Conservation (phyloP, 2,113 vertebrate genomes). For the Fregetta grallaria region DNA sequence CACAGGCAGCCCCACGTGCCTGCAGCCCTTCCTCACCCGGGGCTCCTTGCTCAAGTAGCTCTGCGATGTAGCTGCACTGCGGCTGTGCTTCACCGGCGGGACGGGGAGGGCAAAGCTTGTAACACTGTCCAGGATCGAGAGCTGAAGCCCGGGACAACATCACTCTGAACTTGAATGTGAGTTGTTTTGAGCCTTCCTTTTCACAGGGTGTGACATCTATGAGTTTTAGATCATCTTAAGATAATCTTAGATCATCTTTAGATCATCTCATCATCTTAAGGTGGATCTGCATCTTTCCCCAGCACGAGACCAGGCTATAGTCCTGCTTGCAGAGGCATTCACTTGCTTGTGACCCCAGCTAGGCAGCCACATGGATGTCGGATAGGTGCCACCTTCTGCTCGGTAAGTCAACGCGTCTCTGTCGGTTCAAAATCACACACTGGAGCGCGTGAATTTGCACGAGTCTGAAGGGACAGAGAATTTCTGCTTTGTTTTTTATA, state of each 20-base stretch:
- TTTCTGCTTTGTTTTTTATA: slow-evolving; percentile 27
- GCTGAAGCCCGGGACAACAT: background rate
- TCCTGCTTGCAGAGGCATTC: background rate
- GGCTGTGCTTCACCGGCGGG: background rate
- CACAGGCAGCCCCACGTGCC: accelerated
- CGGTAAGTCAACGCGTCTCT: background rate
- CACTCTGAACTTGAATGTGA: background rate
- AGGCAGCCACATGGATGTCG: background rate
- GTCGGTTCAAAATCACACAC: accelerated
- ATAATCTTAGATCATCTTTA: background rate
- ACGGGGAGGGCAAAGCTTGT: background rate
- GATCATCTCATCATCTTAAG: background rate
- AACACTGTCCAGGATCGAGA: background rate
- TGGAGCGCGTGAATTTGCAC: background rate
- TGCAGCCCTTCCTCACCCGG: background rate
- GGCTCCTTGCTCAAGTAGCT: background rate
- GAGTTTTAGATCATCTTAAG: background rate
- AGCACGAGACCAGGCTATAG: background rate
- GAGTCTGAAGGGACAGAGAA: background rate
- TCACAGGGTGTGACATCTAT: background rate
- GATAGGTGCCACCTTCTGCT: background rate
- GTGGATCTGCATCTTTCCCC: background rate
- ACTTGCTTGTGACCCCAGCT: background rate
- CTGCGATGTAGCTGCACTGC: background rate
- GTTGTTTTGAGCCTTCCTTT: background rate